Evolutionary conservation across 2,888 invertebrate species (phyloP), one percentile per base, ranked within the genome.

Genomic region (Acleris sparsana): DNA sequence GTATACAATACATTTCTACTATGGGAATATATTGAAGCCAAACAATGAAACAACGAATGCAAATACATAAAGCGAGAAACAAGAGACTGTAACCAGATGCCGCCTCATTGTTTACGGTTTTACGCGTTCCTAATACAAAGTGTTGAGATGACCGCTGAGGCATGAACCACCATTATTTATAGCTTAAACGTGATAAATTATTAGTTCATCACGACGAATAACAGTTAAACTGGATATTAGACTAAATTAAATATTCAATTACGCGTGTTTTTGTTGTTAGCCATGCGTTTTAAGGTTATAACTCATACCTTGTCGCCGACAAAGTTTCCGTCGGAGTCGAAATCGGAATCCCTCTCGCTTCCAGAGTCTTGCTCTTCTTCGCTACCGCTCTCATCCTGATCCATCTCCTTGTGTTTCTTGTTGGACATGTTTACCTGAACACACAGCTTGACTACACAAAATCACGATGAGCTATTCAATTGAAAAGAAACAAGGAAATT

Each of bases 231-330:
- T 11, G 4, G 11, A 9, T 18, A 49, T 49, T 18, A 20, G 18
- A 20, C 9, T 9, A 1, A 51, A 51, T 49, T 48, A 17, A 29
- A 16, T 44, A 53, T 29, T 29, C 29, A 29, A 29, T 29, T 29
- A 29, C 29, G 58, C 59, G 51, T 56, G 66, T 66, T 66, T 44
- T 66, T 66, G 66, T 66, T 66, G 49, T 43, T 63, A 43, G 17
- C 86, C 89, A 88, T 88, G 89, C 81, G 80, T 56, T 80, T 75
- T 70, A 63, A 89, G 90, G 90, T 91, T 90, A 90, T 81, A 73
- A 75, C 70, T 53, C 62, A 59, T 77, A 94, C 94, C 88, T 94
- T 93, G 66, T 94, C 93, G 44, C 94, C 94, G 29, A 92, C 85
- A 72, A 88, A 94, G 56, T 94, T 92, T 25, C 91, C 91, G 68